Percentiles rank a stretch among this genome's conserved stretches.
Conservation (phyloP, 2,797 vertebrate species). For the Parambassis ranga region DNA sequence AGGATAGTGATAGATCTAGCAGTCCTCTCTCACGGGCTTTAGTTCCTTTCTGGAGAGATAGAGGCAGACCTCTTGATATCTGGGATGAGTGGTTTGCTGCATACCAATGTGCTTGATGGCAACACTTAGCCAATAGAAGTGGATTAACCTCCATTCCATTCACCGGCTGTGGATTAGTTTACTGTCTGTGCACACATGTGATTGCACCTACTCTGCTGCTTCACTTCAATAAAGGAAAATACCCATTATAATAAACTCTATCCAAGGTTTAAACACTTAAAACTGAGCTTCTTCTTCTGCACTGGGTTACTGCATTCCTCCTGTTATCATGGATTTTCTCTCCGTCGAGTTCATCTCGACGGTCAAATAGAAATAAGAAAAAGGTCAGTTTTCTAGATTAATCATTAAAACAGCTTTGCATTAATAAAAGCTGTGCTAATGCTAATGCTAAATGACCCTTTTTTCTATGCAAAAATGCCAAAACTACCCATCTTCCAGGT, state of each 20-base stretch:
- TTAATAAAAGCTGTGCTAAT: no score
- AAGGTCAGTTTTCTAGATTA: no score
- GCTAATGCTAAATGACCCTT: no score
- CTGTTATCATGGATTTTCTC: no score
- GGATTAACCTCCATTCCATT: constrained; percentile 53
- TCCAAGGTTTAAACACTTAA: not conserved
- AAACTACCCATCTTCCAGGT: no score
- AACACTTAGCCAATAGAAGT: constrained; percentile 29
- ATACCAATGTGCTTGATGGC: constrained; percentile 56
- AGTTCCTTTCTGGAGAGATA: constrained; percentile 1
- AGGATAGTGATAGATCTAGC: no score
- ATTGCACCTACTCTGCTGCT: not conserved
- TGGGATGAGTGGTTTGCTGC: constrained; percentile 30
- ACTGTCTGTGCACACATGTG: not conserved
- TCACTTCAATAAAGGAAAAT: not conserved
- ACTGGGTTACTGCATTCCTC: no score
- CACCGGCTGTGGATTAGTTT: constrained; percentile 16
- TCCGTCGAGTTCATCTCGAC: no score
- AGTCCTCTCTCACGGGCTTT: not conserved
- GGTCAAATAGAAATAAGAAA: no score
- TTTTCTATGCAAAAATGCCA: not conserved
- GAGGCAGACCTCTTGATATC: constrained; percentile 17
- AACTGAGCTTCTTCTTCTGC: no score
- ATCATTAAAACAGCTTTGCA: no score
- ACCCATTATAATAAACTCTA: not conserved